Percentiles rank a stretch among this genome's conserved stretches.
phyloP scores from a whole-genome alignment of 1,140 invertebrate species.

The Leguminivora glycinivorella region DNA sequence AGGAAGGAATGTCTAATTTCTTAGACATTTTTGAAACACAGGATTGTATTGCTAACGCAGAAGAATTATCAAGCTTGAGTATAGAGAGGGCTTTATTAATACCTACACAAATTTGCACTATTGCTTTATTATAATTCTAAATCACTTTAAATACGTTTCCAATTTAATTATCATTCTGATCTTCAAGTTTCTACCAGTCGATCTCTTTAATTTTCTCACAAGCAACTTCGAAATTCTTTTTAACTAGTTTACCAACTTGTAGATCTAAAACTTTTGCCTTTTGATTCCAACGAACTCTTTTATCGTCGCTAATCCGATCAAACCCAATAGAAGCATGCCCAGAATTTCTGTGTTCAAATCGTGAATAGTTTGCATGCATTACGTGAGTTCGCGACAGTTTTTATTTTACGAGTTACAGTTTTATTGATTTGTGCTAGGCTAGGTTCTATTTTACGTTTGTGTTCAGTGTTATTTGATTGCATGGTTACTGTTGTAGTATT shows the following conservation, averaged over 20 bases:
- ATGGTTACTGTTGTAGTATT: neutral
- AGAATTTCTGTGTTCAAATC: slow-evolving; percentile 49
- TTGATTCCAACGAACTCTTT: neutral
- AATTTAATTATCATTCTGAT: slow-evolving; percentile 3
- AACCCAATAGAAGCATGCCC: slow-evolving; percentile 43
- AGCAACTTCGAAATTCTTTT: neutral
- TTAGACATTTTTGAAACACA: neutral
- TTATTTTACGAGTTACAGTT: slow-evolving; percentile 30
- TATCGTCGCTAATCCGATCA: neutral
- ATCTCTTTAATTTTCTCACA: slow-evolving; percentile 34
- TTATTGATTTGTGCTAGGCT: slow-evolving; percentile 30
- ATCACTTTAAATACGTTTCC: slow-evolving; percentile 4
- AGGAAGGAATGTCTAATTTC: neutral
- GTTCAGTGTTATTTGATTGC: slow-evolving; percentile 25
- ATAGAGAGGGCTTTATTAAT: slow-evolving; percentile 67
- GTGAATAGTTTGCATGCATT: slow-evolving; percentile 54
- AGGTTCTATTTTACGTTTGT: slow-evolving; percentile 28
- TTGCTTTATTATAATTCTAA: slow-evolving; percentile 28
- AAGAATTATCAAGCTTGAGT: slow-evolving; percentile 33
- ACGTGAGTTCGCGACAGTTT: slow-evolving; percentile 40
- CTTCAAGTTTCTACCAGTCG: neutral
- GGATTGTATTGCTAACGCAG: slow-evolving; percentile 5
- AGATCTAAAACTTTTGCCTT: neutral
- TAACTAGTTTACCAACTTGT: neutral
- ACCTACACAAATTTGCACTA: slow-evolving; percentile 77